Evolutionary conservation across 2,113 vertebrate species (phyloP).

Genomic region (Carassius gibelio): DNA sequence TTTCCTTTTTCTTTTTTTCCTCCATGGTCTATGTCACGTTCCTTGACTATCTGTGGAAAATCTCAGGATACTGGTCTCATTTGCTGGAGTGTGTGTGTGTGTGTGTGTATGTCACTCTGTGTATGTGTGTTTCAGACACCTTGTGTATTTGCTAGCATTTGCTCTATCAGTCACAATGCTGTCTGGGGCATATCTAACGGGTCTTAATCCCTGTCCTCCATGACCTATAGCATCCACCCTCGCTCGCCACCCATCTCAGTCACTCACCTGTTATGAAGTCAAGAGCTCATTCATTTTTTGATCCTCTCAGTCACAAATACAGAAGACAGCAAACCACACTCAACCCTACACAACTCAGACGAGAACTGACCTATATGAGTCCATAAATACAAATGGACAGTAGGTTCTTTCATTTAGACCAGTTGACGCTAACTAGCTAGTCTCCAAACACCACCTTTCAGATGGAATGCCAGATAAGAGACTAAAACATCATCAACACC

Average conservation of each 20-base stretch:
- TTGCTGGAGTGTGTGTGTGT: constrained; percentile 48
- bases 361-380: not conserved
- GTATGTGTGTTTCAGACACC: constrained; percentile 4
- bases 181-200: constrained; percentile 33
- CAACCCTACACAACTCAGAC: not conserved
- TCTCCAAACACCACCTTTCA: not conserved
- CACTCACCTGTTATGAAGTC: constrained; percentile 23
- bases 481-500: not conserved
- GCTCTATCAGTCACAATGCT: constrained; percentile 36
- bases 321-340: not conserved
- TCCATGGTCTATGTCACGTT: not conserved
- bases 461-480: not conserved
- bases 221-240: constrained; percentile 17
- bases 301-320: constrained; percentile 6
- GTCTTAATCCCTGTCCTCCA: constrained; percentile 44
- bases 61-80: constrained; percentile 48
- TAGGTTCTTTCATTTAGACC: not conserved
- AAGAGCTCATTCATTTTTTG: constrained; percentile 1
- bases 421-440: not conserved
- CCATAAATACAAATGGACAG: not conserved
- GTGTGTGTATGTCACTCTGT: constrained; percentile 57
- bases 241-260: not conserved
- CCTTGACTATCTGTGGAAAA: constrained; percentile 21
- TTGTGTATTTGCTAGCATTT: constrained; percentile 44
- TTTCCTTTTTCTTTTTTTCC: not conserved